Conservation (phyloP, 2,797 vertebrate genomes). For the Fratercula arctica region DNA sequence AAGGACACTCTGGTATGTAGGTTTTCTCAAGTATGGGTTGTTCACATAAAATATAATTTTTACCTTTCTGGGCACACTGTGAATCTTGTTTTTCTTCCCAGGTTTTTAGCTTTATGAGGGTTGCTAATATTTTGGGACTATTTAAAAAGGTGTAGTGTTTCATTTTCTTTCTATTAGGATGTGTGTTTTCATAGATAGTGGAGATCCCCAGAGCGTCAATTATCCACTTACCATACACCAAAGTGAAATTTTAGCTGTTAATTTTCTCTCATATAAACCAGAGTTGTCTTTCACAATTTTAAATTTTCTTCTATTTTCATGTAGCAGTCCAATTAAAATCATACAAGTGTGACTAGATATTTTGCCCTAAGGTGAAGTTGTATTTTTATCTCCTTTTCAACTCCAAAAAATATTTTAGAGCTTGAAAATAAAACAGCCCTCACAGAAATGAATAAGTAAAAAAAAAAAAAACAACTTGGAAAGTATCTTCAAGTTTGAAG, state of each 20-base stretch:
- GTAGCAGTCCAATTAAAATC: neutral
- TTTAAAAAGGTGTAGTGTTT: neutral
- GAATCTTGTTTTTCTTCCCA: neutral
- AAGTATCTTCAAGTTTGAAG: neutral
- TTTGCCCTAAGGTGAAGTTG: neutral
- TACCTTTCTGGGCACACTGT: neutral
- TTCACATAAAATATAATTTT: neutral
- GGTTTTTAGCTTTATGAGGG: neutral
- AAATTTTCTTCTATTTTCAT: neutral
- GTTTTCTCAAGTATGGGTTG: neutral
- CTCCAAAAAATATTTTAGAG: neutral
- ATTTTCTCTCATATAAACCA: neutral
- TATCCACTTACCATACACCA: neutral
- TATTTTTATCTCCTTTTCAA: neutral
- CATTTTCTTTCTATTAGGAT: neutral
- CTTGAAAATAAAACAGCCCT: neutral
- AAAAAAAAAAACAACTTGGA: neutral
- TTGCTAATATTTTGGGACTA: neutral
- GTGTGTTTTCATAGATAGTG: neutral
- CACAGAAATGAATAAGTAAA: neutral
- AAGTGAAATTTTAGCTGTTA: neutral
- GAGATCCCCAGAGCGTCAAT: neutral
- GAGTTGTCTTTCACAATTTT: neutral
- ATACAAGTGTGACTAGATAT: neutral
- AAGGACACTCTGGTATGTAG: neutral